Evolutionary conservation across 2,113 vertebrate genomes (phyloP).

Genomic region (Engystomops pustulosus): DNA sequence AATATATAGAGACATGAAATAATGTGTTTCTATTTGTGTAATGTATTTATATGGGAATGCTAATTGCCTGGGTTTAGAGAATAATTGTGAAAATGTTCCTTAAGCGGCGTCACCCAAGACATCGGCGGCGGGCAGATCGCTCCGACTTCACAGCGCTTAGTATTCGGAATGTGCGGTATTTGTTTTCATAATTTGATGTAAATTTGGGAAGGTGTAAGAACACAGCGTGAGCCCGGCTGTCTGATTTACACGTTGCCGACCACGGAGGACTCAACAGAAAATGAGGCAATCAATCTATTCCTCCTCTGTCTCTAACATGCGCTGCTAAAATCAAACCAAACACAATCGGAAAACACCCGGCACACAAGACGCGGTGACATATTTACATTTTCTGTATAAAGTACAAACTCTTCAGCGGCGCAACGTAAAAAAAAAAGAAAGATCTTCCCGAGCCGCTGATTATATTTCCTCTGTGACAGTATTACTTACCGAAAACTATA

Average conservation of each 20-base stretch:
- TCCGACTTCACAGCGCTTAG: neutral
- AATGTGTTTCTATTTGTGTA: too few species aligned
- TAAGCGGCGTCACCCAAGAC: neutral
- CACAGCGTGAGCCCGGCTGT: neutral
- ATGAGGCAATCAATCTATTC: constrained; percentile 50
- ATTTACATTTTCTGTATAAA: constrained; percentile 33
- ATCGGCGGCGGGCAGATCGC: neutral
- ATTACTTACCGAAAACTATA: constrained; percentile 9
- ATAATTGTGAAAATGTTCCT: neutral
- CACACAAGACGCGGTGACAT: constrained; percentile 38
- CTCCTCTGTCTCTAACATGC: constrained; percentile 38
- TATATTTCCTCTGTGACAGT: constrained; percentile 7
- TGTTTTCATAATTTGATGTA: constrained; percentile 41
- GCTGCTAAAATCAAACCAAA: constrained; percentile 41
- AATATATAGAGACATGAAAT: neutral
- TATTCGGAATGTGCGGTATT: constrained; percentile 1
- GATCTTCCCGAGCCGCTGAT: constrained; percentile 9
- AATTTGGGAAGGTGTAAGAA: constrained; percentile 13
- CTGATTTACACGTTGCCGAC: constrained; percentile 38
- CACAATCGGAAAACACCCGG: constrained; percentile 19
- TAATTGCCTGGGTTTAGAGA: neutral
- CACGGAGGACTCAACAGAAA: constrained; percentile 32
- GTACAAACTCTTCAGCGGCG: constrained; percentile 1
- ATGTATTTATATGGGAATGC: neutral
- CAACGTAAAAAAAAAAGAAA: neutral